These are phyloP conservation scores for Zhuqinia jingwanae DNA, from an alignment of 2,888 invertebrate species.

Conservation along the genomic window DNA sequence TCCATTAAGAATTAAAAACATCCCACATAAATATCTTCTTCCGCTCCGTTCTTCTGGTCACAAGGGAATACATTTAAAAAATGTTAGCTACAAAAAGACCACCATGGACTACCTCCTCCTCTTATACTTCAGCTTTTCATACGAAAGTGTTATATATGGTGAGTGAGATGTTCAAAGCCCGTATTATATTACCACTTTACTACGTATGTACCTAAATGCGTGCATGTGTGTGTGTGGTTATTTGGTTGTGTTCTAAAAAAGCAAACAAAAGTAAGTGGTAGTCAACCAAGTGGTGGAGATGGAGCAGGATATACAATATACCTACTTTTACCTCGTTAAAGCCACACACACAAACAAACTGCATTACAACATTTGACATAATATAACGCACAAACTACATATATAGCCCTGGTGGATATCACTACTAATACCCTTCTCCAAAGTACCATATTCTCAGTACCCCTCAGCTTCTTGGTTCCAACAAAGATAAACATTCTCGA, in stretches of 20 bases:
- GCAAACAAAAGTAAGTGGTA: slow-evolving; percentile 43
- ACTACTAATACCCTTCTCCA: slow-evolving; percentile 69
- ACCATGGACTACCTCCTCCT: slow-evolving; percentile 63
- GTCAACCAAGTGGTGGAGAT: slow-evolving; percentile 28
- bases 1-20: slow-evolving; percentile 79
- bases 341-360: slow-evolving; percentile 22
- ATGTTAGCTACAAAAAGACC: slow-evolving; percentile 71
- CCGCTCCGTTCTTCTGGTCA: slow-evolving; percentile 71
- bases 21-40: slow-evolving; percentile 79
- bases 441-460: slow-evolving; percentile 69
- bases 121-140: slow-evolving; percentile 11
- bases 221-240: slow-evolving; percentile 27
- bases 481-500: slow-evolving; percentile 63
- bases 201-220: slow-evolving; percentile 4
- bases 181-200: slow-evolving; percentile 56
- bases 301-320: slow-evolving; percentile 6
- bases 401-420: slow-evolving; percentile 25
- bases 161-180: slow-evolving; percentile 54
- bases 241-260: slow-evolving; percentile 47
- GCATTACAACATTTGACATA: background rate
- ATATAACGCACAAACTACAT: too few relatives aligned
- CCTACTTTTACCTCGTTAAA: too few relatives aligned
- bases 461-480: slow-evolving; percentile 58
- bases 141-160: slow-evolving; percentile 15
- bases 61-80: slow-evolving; percentile 77